Evolutionary conservation across 2,888 invertebrate species (phyloP).

Genomic region (Pristionchus japonicus): DNA sequence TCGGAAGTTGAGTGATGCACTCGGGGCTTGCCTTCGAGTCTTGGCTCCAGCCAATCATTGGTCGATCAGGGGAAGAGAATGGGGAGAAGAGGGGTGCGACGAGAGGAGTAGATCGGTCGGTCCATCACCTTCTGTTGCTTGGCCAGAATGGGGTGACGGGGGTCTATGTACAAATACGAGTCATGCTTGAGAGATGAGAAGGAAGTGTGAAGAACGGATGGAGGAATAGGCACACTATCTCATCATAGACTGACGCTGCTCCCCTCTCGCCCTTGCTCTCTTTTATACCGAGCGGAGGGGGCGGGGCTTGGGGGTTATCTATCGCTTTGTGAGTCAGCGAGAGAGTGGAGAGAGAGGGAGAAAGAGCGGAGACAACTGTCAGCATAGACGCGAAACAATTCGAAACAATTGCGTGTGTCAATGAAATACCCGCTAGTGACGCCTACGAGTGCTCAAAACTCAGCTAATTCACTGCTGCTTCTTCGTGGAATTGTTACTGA

Average conservation of each 20-base stretch:
- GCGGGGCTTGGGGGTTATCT: background rate
- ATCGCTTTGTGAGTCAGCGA: background rate
- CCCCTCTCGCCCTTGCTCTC: background rate
- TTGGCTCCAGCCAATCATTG: background rate
- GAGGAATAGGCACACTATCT: background rate
- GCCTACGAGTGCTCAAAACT: too few relatives aligned
- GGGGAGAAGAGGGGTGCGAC: too few relatives aligned
- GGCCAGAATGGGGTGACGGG: background rate
- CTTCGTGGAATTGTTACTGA: background rate
- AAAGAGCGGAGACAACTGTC: background rate
- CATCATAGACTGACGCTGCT: background rate
- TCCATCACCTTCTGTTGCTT: constrained; percentile 23
- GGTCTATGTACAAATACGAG: background rate
- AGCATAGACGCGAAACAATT: too few relatives aligned
- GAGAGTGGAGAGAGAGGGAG: background rate
- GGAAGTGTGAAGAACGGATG: background rate
- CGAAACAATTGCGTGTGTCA: background rate
- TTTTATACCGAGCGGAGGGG: constrained; percentile 4
- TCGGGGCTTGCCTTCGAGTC: constrained; percentile 14
- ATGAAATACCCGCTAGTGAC: background rate
- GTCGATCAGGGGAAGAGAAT: background rate
- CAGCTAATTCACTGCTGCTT: too few relatives aligned
- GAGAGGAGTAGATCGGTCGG: background rate
- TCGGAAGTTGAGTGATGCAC: constrained; percentile 41
- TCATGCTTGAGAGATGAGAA: background rate